Conservation (phyloP, 2,797 vertebrate genomes). For the Staurois parvus region DNA sequence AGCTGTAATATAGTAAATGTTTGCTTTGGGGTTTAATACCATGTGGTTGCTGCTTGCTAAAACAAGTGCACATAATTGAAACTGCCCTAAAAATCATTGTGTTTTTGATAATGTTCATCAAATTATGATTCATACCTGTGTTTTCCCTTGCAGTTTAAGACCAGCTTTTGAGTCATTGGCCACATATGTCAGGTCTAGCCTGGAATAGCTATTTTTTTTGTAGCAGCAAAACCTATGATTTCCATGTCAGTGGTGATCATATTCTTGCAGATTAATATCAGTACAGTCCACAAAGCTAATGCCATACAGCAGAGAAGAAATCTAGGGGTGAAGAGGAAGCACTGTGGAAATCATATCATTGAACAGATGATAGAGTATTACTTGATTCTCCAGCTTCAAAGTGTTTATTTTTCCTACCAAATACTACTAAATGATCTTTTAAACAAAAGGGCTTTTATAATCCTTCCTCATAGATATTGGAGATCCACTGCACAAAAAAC, state of each 20-base stretch:
- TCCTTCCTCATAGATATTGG: conserved; percentile 18
- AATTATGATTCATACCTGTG: not conserved
- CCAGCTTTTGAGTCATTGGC: too few relatives aligned
- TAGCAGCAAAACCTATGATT: too few relatives aligned
- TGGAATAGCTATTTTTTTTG: too few relatives aligned
- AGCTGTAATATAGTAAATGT: too few relatives aligned
- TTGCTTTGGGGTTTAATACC: too few relatives aligned
- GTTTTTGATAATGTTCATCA: not conserved
- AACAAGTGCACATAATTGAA: too few relatives aligned
- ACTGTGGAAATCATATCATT: conserved; percentile 9
- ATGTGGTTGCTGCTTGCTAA: too few relatives aligned
- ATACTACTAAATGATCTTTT: conserved; percentile 9
- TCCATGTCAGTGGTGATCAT: not conserved
- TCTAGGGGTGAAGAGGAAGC: not conserved
- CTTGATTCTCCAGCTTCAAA: not conserved
- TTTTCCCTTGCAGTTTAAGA: too few relatives aligned
- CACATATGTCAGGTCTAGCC: too few relatives aligned
- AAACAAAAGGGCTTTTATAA: conserved; percentile 9
- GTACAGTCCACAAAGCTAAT: not conserved
- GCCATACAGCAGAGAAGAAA: not conserved
- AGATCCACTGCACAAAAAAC: conserved; percentile 33
- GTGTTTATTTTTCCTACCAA: conserved; percentile 8
- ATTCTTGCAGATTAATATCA: not conserved
- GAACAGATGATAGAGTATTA: not conserved
- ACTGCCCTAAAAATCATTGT: too few relatives aligned